Evolutionary conservation across 92 coral and sea anemone genomes (phyloP).

Genomic region (Epizoanthus scotinus): DNA sequence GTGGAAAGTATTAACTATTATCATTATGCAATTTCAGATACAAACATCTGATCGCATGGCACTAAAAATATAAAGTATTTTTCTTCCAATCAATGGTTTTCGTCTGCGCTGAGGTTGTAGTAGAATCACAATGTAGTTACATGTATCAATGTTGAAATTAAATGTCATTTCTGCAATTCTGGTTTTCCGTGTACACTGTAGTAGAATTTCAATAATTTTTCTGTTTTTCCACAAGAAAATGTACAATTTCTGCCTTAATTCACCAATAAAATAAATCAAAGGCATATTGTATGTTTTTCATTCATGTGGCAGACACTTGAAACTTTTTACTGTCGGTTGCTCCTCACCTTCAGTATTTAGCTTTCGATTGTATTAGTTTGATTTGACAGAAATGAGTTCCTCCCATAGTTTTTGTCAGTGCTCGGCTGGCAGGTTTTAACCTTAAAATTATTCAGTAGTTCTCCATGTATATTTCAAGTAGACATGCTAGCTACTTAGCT

Average conservation of each 20-base stretch:
- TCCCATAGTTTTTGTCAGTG: background rate
- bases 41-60: no score
- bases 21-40: no score
- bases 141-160: conserved; percentile 1
- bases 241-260: conserved; percentile 20
- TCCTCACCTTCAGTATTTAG: background rate
- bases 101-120: background rate
- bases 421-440: background rate
- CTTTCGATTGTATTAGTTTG: background rate
- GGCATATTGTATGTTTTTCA: background rate
- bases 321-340: background rate
- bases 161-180: background rate
- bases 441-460: background rate
- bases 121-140: no score
- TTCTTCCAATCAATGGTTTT: background rate
- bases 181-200: conserved; percentile 8
- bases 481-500: background rate
- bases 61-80: no score
- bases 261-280: conserved; percentile 11
- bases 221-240: conserved; percentile 1
- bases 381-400: background rate
- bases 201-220: conserved; percentile 13
- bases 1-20: no score
- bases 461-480: conserved; percentile 9
- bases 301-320: conserved; percentile 2